Evolutionary conservation across 1,140 invertebrate genomes (phyloP), one percentile per base, ranked within the genome.

Genomic region (Caenorhabditis inopinata): DNA sequence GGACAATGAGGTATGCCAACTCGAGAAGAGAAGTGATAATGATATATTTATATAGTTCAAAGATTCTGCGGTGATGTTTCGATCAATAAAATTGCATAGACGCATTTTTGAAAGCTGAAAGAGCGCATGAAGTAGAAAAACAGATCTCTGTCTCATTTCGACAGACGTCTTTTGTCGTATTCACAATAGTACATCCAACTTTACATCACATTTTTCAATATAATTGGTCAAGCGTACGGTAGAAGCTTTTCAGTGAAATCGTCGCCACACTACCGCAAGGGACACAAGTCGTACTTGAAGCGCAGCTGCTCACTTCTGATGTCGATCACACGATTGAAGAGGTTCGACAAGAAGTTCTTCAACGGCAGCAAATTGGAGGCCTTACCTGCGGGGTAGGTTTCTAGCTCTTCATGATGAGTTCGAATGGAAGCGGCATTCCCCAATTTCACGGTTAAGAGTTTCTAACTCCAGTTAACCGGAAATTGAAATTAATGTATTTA

Each of bases 311-410:
- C n/a, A 87, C 86, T 27, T 87, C 86, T 16, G 86, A 87, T 83
- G 86, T 87, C 12, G 86, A 87, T 78, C 79, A 83, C 18, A 89
- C 86, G 12, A 87, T 87, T 73, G 86, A 84, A 48, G 86, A 89
- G 62, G 85, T 86, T 46, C 42, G 74, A 45, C 74, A 80, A 32
- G 32, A 46, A n/a, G n/a, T 42, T 35, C 7, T 82, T 51, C 82
- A 53, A 29, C 78, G 82, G 12, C 62, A 35, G 21, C 47, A 29
- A 29, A 68, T 38, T 68, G 58, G 58, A 68, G 58, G 58, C 49
- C 42, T 48, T n/a, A 49, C 46, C 42, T 78, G 45, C 58, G 58
- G 58, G 58, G 58, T 68, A 21, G n/a, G 58, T 38, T 32, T 9
- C 35, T 16, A 16, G 12, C 1, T n/a, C n/a, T n/a, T n/a, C n/a